These are phyloP conservation scores for Rhabditophanes sp. DNA, from an alignment of 2,888 invertebrate species.

Conservation along the genomic window DNA sequence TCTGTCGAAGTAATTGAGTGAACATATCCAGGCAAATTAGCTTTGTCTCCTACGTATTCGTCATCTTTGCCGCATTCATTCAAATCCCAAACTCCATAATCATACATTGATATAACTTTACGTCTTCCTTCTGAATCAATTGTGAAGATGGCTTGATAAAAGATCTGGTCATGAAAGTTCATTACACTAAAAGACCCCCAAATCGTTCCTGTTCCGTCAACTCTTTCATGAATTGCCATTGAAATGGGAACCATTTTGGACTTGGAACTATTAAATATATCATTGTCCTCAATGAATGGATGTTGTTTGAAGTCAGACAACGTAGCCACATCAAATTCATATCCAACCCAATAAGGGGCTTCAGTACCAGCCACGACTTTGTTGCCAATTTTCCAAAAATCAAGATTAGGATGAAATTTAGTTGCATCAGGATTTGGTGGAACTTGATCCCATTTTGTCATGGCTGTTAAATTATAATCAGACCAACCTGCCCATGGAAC, in stretches of 20 bases:
- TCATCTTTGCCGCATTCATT: slow-evolving; percentile 38
- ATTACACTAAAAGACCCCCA: slow-evolving; percentile 43
- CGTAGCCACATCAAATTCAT: slow-evolving; percentile 37
- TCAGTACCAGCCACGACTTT: slow-evolving; percentile 38
- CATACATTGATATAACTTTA: slow-evolving; percentile 37
- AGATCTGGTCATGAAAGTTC: slow-evolving; percentile 41
- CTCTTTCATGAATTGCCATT: slow-evolving; percentile 41
- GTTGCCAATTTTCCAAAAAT: slow-evolving; percentile 40
- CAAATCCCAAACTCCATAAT: slow-evolving; percentile 39
- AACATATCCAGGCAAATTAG: slow-evolving; percentile 39
- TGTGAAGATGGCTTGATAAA: slow-evolving; percentile 43
- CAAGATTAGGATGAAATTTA: slow-evolving; percentile 42
- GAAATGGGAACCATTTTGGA: slow-evolving; percentile 41
- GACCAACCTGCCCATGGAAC: slow-evolving; percentile 42
- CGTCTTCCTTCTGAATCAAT: slow-evolving; percentile 33
- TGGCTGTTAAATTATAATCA: slow-evolving; percentile 40
- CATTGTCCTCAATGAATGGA: slow-evolving; percentile 40
- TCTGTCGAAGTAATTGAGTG: slow-evolving; percentile 43
- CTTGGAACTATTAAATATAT: slow-evolving; percentile 28
- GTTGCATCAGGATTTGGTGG: slow-evolving; percentile 20
- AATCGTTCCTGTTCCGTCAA: slow-evolving; percentile 30
- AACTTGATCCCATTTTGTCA: slow-evolving; percentile 37
- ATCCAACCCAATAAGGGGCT: slow-evolving; percentile 43
- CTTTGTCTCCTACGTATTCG: slow-evolving; percentile 43
- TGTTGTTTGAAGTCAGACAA: slow-evolving; percentile 39